Evolutionary conservation across 2,797 vertebrate species (phyloP).

Genomic region (Scomberomorus guttatus): DNA sequence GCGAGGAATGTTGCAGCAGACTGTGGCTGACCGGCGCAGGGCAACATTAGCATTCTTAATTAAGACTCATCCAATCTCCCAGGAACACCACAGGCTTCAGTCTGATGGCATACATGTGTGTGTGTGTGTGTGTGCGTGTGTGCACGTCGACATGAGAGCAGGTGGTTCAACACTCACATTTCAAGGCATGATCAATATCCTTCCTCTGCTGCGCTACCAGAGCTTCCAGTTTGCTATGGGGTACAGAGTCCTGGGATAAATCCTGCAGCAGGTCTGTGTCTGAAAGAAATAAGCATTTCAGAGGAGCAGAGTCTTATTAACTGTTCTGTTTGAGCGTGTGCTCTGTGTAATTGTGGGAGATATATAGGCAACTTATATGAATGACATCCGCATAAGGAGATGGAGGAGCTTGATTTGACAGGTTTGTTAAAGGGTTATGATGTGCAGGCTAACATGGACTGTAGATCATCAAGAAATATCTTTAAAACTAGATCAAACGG

Average conservation of each 20-base stretch:
- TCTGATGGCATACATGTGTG: slow-evolving; percentile 8
- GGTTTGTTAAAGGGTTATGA: background rate
- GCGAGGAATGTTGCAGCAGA: slow-evolving; percentile 46
- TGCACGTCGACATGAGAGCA: slow-evolving; percentile 27
- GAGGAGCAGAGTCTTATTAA: slow-evolving; percentile 21
- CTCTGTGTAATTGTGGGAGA: background rate
- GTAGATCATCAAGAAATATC: slow-evolving; percentile 11
- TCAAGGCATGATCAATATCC: slow-evolving; percentile 89
- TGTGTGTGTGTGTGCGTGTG: slow-evolving; percentile 12
- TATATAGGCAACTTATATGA: slow-evolving; percentile 12
- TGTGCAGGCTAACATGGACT: background rate
- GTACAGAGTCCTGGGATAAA: slow-evolving; percentile 87
- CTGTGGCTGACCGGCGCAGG: slow-evolving; percentile 25
- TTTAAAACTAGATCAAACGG: slow-evolving; percentile 22
- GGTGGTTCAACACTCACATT: slow-evolving; percentile 86
- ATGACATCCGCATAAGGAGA: background rate
- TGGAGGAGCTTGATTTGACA: background rate
- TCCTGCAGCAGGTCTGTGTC: slow-evolving; percentile 89
- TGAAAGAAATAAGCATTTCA: slow-evolving; percentile 66
- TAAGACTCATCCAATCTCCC: slow-evolving; percentile 69
- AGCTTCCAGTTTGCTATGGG: slow-evolving; percentile 86
- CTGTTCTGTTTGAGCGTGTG: background rate
- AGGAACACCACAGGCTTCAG: slow-evolving; percentile 52
- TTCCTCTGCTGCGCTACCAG: slow-evolving; percentile 87
- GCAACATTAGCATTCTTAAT: slow-evolving; percentile 75